These are phyloP conservation scores for Halocynthia roretzi DNA, from an alignment of 23 tunicate species.

Conservation along the genomic window DNA sequence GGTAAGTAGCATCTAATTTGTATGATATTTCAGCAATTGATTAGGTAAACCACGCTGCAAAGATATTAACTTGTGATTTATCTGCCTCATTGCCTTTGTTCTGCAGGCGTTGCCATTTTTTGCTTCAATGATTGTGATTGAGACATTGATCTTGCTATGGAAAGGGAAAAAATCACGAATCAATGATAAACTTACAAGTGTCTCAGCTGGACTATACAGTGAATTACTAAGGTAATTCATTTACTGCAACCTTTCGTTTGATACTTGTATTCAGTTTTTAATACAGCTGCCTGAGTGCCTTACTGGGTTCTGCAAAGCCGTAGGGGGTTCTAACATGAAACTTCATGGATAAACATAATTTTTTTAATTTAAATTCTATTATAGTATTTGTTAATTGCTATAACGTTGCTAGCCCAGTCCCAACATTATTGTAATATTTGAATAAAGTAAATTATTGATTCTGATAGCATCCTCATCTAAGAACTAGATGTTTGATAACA, in stretches of 20 bases:
- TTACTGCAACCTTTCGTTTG: background rate
- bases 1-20: constrained; percentile 30
- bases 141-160: constrained; percentile 16
- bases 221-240: constrained; percentile 19
- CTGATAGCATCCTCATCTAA: too few relatives aligned
- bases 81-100: background rate
- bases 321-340: too few relatives aligned
- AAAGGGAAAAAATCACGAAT: constrained; percentile 41
- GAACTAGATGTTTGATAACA: too few relatives aligned
- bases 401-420: too few relatives aligned
- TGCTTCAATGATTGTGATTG: constrained; percentile 36
- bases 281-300: too few relatives aligned
- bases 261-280: too few relatives aligned
- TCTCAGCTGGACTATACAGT: constrained; percentile 46
- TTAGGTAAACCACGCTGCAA: background rate
- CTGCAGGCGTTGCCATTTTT: constrained; percentile 57
- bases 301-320: too few relatives aligned
- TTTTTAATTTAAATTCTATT: too few relatives aligned
- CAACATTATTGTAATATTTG: too few relatives aligned
- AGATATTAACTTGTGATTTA: background rate
- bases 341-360: too few relatives aligned
- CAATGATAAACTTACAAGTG: constrained; percentile 59
- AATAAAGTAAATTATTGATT: too few relatives aligned
- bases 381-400: too few relatives aligned
- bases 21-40: background rate